Base-by-base conservation (phyloP, 2,888 invertebrate species). In the Lasioglossum malachurum region DNA sequence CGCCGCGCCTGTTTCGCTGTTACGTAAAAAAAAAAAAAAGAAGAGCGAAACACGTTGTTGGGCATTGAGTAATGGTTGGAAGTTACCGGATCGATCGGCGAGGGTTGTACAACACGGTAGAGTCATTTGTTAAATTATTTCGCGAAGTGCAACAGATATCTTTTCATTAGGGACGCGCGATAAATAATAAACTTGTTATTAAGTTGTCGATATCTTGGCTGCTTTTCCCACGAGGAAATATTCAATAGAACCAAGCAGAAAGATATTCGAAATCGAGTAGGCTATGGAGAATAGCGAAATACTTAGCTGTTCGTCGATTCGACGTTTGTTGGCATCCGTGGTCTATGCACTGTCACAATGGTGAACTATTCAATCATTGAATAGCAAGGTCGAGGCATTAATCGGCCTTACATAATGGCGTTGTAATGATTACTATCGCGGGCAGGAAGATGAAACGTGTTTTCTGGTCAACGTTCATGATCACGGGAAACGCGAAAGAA, bases 381-480 rank as follows among this genome's bases (percentile, higher is more conserved):
- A 91, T 89, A 88, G 88, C 92, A 92, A 92, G 92, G 92, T 88
- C 92, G 88, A 83, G 84, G 89, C 88, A 92, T 92, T 92, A 93
- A 93, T 93, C 90, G 89, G 88, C 12, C 92, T 94, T 94, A 92
- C 86, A 83, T 93, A 94, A 94, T 89, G 80, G 81, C 84, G 44
- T 53, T 78, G 86, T 85, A 88, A 91, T 74, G 89, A 91, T 87
- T 60, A 81, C 87, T 77, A 87, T 86, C 80, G 74, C 69, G 71
- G 44, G 76, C 85, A 78, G 84, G 82, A 85, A 83, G 82, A 80
- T 64, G 38, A 49, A 57, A 14, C 76, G 69, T 19, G 80, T 75
- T 75, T 83, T 80, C 86, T 80, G 76, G 75, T 69, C 86, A 82
- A 76, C 81, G 35, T 35, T 14, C 53, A 64, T 73, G 69, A 75